These are phyloP conservation scores for Oreochromis grahami DNA, from an alignment of 2,797 vertebrate genomes.

Conservation along the genomic window DNA sequence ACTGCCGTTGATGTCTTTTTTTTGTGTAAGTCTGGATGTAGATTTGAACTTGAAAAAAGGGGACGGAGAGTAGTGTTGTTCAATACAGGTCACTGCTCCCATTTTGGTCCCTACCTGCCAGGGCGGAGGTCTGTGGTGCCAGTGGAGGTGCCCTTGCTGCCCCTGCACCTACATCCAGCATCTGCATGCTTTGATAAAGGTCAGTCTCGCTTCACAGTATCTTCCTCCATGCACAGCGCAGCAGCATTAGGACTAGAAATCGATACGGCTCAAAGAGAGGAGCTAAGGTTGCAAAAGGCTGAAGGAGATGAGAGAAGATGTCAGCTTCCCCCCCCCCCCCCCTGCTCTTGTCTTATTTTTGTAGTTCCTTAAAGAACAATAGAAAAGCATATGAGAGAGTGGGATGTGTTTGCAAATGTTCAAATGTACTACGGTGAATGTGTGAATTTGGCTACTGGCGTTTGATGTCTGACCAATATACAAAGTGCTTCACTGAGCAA, in stretches of 20 bases:
- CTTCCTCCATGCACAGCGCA: constrained; percentile 30
- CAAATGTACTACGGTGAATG: neutral
- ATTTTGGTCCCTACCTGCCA: constrained; percentile 9
- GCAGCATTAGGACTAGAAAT: constrained; percentile 46
- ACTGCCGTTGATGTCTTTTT: neutral
- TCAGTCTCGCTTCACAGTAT: constrained; percentile 42
- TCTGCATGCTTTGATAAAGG: constrained; percentile 65
- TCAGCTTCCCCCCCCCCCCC: too few relatives aligned
- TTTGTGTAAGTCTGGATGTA: neutral
- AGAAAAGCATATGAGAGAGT: neutral
- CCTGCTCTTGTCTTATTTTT: neutral
- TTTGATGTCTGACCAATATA: constrained; percentile 11
- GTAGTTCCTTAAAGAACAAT: constrained; percentile 1
- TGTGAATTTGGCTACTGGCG: constrained; percentile 9
- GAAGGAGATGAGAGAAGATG: constrained; percentile 5
- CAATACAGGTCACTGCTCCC: constrained; percentile 24
- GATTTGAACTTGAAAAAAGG: neutral
- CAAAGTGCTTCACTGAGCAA: constrained; percentile 5
- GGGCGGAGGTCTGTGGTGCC: constrained; percentile 6
- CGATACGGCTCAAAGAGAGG: constrained; percentile 41
- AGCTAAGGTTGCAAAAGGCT: constrained; percentile 10
- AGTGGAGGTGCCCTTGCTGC: constrained; percentile 18
- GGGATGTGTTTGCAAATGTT: neutral
- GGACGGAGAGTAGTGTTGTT: neutral
- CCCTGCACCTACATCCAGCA: constrained; percentile 26